phyloP scores from a whole-genome alignment of 2,888 invertebrate species.

The Dusona sp. region DNA sequence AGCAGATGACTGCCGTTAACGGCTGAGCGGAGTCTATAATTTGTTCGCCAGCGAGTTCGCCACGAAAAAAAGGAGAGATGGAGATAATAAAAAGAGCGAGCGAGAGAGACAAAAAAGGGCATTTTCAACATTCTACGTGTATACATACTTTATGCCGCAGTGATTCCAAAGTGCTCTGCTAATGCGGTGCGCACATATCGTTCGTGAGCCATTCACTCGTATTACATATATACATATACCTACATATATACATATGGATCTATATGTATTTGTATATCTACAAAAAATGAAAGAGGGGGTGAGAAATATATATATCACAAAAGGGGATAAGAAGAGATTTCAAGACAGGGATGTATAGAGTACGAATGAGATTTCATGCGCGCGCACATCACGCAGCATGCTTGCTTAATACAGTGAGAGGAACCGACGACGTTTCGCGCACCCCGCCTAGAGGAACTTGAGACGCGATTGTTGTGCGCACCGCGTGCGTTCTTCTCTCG shows the following conservation, averaged over 20 bases:
- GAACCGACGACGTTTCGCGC: conserved; percentile 73
- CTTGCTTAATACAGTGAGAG: conserved; percentile 42
- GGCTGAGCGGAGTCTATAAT: conserved; percentile 84
- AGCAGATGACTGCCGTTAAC: conserved; percentile 82
- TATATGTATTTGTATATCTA: not conserved
- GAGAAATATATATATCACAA: conserved; percentile 49
- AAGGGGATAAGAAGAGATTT: conserved; percentile 68
- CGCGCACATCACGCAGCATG: conserved; percentile 49
- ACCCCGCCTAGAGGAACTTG: conserved; percentile 84
- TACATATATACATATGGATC: not conserved
- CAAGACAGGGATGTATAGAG: conserved; percentile 64
- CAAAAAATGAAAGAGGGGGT: conserved; percentile 50
- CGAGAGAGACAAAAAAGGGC: conserved; percentile 29
- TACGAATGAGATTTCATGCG: conserved; percentile 64
- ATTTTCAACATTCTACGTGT: conserved; percentile 60
- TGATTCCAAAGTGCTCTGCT: conserved; percentile 78
- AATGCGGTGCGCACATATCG: conserved; percentile 76
- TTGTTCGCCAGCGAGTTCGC: conserved; percentile 76
- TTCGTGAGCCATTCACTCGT: conserved; percentile 61
- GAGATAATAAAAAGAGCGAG: conserved; percentile 36
- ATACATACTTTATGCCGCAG: conserved; percentile 74
- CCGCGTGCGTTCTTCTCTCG: conserved; percentile 78
- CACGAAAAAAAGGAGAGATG: conserved; percentile 58
- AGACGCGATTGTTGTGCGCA: conserved; percentile 84
- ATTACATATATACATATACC: not conserved